These are phyloP conservation scores for Clitarchus hookeri DNA, from an alignment of 2,888 invertebrate genomes.

Conservation along the genomic window DNA sequence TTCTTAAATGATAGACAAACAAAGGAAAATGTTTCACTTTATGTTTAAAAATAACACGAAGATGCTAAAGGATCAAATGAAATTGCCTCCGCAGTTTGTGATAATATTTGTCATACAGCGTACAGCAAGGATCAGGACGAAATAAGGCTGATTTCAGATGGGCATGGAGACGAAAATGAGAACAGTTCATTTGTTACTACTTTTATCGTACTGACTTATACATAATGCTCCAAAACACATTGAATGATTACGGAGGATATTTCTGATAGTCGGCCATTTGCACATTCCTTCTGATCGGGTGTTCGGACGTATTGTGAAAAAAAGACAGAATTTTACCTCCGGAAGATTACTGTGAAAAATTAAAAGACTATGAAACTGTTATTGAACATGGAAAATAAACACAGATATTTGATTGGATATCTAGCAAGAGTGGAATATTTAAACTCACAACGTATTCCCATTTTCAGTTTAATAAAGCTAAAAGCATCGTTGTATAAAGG, in stretches of 20 bases:
- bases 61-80: neutral
- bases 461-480: neutral
- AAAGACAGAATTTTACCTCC: neutral
- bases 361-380: neutral
- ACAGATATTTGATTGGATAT: neutral
- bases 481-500: neutral
- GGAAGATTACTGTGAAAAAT: neutral
- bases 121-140: neutral
- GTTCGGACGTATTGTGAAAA: neutral
- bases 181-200: neutral
- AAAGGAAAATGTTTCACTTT: constrained; percentile 1
- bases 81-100: constrained; percentile 6
- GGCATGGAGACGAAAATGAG: neutral
- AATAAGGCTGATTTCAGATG: neutral
- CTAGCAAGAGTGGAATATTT: neutral
- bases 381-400: neutral
- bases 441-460: neutral
- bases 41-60: neutral
- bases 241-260: neutral
- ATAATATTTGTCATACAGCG: neutral
- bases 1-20: neutral
- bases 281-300: neutral
- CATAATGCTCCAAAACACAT: neutral
- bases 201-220: neutral
- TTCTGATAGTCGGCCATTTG: neutral